Percentiles rank a stretch among this genome's conserved stretches.
Conservation (phyloP, 2,888 invertebrate genomes). For the Dascillus cervinus region DNA sequence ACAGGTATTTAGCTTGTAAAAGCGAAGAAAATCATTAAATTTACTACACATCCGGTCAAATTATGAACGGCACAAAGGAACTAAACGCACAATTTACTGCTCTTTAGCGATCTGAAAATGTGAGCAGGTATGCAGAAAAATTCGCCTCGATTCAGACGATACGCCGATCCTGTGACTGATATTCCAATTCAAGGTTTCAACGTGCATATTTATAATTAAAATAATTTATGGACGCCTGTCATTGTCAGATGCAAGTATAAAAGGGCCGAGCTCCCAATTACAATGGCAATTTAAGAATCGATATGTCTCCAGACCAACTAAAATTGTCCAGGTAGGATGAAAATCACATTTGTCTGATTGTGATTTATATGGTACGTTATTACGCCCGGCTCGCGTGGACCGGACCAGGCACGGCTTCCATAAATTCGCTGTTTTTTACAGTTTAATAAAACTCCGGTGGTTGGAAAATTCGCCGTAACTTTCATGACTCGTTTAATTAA, state of each 20-base stretch:
- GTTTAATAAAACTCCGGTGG: no score
- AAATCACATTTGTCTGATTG: constrained; percentile 29
- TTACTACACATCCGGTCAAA: constrained; percentile 10
- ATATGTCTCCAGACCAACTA: constrained; percentile 24
- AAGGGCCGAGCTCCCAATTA: constrained; percentile 32
- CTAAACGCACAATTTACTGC: no score
- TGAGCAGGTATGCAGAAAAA: no score
- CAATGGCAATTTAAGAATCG: constrained; percentile 31
- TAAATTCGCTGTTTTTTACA: no score
- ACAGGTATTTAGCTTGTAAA: no score
- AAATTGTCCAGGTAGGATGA: constrained; percentile 30
- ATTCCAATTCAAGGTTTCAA: constrained; percentile 10
- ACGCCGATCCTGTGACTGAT: no score
- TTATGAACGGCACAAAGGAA: constrained; percentile 15
- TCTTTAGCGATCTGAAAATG: no score
- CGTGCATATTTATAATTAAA: constrained; percentile 21
- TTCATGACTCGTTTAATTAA: no score
- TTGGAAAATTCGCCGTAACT: no score
- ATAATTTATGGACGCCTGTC: constrained; percentile 31
- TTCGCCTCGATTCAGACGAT: no score
- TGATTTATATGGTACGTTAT: constrained; percentile 21
- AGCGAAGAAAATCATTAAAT: constrained; percentile 15
- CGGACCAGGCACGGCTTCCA: no score
- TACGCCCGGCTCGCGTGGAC: constrained; percentile 6
- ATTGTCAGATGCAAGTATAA: no score